These are phyloP conservation scores for Paraplagusia blochii DNA, from an alignment of 2,113 vertebrate species.

Conservation along the genomic window DNA sequence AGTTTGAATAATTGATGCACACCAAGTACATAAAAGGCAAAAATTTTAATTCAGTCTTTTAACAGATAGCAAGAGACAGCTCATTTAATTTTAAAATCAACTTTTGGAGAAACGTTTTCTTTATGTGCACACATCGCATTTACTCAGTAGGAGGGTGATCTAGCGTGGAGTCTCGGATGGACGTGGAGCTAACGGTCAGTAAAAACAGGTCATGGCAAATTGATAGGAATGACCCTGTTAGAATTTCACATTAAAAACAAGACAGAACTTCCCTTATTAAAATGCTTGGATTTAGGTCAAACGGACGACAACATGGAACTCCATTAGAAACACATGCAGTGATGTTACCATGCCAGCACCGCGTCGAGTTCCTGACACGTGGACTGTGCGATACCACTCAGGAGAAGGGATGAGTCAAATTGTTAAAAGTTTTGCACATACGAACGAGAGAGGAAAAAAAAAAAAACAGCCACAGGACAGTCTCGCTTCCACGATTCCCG, in stretches of 20 bases:
- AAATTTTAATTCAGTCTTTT: constrained; percentile 72
- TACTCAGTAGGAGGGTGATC: constrained; percentile 63
- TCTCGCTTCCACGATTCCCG: constrained; percentile 23
- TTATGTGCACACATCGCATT: constrained; percentile 72
- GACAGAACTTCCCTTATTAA: constrained; percentile 64
- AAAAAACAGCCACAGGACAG: constrained; percentile 39
- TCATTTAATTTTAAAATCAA: constrained; percentile 63
- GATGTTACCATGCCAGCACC: constrained; percentile 21
- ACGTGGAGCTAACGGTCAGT: constrained; percentile 36
- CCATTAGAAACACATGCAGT: constrained; percentile 59
- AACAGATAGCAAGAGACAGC: constrained; percentile 59
- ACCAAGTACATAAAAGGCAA: constrained; percentile 62
- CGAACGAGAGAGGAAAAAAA: constrained; percentile 48
- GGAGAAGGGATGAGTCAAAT: constrained; percentile 24
- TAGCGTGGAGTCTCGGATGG: constrained; percentile 45
- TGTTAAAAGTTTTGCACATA: constrained; percentile 45
- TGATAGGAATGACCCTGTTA: constrained; percentile 33
- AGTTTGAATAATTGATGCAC: constrained; percentile 12
- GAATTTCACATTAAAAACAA: constrained; percentile 71
- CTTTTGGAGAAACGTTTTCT: constrained; percentile 68
- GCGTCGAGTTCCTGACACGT: neutral
- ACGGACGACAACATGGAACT: constrained; percentile 46
- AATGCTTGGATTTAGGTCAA: constrained; percentile 57
- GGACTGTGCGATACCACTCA: constrained; percentile 22
- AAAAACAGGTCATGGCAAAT: constrained; percentile 39